Evolutionary conservation across 1,140 invertebrate genomes (phyloP).

Genomic region (Drosophila repleta): DNA sequence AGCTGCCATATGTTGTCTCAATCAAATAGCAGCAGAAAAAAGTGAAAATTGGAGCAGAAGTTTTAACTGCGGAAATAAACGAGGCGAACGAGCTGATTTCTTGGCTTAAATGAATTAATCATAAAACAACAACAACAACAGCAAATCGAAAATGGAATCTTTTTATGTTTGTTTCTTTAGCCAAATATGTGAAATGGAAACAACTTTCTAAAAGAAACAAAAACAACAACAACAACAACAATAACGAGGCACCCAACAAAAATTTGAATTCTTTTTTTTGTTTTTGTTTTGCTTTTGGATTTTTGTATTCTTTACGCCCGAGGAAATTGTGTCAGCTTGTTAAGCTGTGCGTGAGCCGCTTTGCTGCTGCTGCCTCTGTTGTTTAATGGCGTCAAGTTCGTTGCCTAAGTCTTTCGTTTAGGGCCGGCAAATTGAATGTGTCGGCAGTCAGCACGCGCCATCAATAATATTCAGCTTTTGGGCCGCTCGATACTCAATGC

Average conservation of each 20-base stretch:
- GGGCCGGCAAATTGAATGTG: conserved; percentile 58
- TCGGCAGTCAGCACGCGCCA: conserved; percentile 45
- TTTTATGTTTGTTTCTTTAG: conserved; percentile 65
- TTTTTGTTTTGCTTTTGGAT: too few relatives aligned
- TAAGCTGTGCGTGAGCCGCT: conserved; percentile 44
- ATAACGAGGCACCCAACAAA: conserved; percentile 53
- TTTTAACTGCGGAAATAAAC: background rate
- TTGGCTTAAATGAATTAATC: conserved; percentile 70
- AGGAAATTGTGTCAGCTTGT: conserved; percentile 77
- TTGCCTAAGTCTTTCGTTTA: conserved; percentile 76
- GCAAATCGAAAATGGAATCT: conserved; percentile 78
- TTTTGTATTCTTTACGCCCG: conserved; percentile 71
- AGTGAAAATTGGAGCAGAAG: too few relatives aligned
- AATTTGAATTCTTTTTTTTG: conserved; percentile 74
- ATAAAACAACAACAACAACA: conserved; percentile 38
- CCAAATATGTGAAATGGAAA: conserved; percentile 82
- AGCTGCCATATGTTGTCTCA: too few relatives aligned
- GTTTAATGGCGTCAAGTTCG: conserved; percentile 49
- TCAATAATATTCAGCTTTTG: conserved; percentile 20
- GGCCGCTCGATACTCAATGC: conserved; percentile 14
- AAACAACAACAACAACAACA: conserved; percentile 50
- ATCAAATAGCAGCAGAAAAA: too few relatives aligned
- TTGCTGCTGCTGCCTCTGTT: conserved; percentile 9
- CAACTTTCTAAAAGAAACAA: conserved; percentile 76
- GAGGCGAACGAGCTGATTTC: conserved; percentile 64